Percentiles rank a stretch among this genome's conserved stretches.
Conservation (phyloP, 2,888 invertebrate species). For the Rhagonycha lutea region DNA sequence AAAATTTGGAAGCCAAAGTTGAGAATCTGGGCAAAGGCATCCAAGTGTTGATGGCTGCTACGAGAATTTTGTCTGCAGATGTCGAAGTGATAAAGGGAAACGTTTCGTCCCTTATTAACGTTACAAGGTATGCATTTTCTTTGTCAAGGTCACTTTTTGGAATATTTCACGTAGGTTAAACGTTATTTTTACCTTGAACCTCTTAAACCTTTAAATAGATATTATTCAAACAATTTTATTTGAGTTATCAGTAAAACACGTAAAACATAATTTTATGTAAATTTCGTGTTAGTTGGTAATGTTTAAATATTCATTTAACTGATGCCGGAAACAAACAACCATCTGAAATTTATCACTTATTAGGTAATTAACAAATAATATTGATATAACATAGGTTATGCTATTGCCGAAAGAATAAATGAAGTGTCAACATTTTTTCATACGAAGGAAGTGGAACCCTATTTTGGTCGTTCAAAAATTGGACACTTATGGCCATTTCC, state of each 20-base stretch:
- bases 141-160: not conserved
- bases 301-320: not conserved
- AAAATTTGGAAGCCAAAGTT: slow-evolving; percentile 30
- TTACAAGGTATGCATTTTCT: slow-evolving; percentile 34
- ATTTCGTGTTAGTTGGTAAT: not conserved
- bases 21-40: slow-evolving; percentile 39
- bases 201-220: not conserved
- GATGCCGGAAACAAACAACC: no score
- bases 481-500: no score
- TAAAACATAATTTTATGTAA: not conserved
- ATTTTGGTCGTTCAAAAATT: no score
- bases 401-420: no score
- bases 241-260: no score
- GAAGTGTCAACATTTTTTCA: no score
- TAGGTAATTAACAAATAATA: no score
- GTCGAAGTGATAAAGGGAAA: slow-evolving; percentile 36
- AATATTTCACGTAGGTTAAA: not conserved
- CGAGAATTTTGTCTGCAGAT: slow-evolving; percentile 37
- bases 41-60: slow-evolving; percentile 37
- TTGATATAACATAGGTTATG: no score
- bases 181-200: not conserved
- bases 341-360: no score
- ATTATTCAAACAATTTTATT: no score
- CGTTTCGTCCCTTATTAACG: slow-evolving; percentile 32
- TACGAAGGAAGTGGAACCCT: no score